These are phyloP conservation scores for Agrotis exclamationis DNA, from an alignment of 2,888 invertebrate genomes.

Conservation along the genomic window DNA sequence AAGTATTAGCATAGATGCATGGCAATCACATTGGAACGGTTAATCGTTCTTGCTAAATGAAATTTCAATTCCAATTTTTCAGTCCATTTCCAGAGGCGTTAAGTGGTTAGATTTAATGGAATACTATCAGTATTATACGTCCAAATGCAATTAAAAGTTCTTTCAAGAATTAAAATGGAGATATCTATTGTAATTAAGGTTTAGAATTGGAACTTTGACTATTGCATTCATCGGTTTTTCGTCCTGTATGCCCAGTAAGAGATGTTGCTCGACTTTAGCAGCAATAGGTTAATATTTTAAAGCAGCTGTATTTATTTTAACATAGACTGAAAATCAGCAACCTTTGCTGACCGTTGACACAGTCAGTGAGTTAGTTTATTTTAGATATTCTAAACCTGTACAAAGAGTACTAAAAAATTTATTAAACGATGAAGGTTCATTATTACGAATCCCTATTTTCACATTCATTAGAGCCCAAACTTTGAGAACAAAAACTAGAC, in stretches of 20 bases:
- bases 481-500: not conserved
- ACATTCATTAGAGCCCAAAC: not conserved
- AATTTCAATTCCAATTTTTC: constrained; percentile 61
- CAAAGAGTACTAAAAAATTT: too few relatives aligned
- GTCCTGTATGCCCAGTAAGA: too few relatives aligned
- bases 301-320: too few relatives aligned
- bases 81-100: constrained; percentile 52
- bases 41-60: constrained; percentile 60
- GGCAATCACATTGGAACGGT: constrained; percentile 50
- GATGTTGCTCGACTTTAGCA: too few relatives aligned
- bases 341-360: too few relatives aligned
- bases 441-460: too few relatives aligned
- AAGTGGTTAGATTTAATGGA: constrained; percentile 37
- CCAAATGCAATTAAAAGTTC: constrained; percentile 14
- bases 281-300: too few relatives aligned
- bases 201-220: not conserved
- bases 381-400: too few relatives aligned
- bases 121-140: constrained; percentile 10
- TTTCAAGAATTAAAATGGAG: not conserved
- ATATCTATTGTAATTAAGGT: constrained; percentile 4
- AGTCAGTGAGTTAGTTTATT: too few relatives aligned
- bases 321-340: too few relatives aligned
- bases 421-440: too few relatives aligned
- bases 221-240: not conserved
- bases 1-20: constrained; percentile 53